Evolutionary conservation across 23 tunicate species (phyloP).

Genomic region (Diplosoma virens): DNA sequence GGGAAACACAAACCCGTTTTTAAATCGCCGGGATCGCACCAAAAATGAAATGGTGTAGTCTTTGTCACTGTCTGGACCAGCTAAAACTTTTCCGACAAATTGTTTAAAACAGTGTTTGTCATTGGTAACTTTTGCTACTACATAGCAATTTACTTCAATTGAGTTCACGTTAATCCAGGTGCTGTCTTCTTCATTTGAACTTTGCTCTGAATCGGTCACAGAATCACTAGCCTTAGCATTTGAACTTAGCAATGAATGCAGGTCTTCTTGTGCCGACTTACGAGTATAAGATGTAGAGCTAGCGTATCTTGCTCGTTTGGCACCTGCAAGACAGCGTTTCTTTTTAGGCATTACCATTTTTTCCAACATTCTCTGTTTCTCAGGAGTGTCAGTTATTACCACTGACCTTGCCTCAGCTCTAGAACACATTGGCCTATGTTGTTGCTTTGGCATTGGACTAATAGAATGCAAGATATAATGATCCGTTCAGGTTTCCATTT

Average conservation of each 20-base stretch:
- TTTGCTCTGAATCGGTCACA: background rate
- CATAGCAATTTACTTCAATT: background rate
- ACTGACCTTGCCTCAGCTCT: no score
- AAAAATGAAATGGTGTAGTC: background rate
- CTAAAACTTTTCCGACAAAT: slow-evolving; percentile 4
- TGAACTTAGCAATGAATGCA: slow-evolving; percentile 8
- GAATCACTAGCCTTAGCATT: slow-evolving; percentile 5
- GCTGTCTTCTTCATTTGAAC: slow-evolving; percentile 5
- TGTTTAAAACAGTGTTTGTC: slow-evolving; percentile 8
- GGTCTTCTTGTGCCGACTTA: background rate
- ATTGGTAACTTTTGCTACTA: slow-evolving; percentile 6
- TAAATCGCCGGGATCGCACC: slow-evolving; percentile 10
- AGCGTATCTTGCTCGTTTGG: no score
- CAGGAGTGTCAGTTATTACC: no score
- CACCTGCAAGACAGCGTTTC: no score
- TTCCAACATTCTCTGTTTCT: no score
- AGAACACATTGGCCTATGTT: no score
- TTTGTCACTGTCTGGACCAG: slow-evolving; percentile 2
- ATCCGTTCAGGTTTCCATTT: no score
- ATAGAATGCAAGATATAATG: no score
- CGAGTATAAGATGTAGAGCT: slow-evolving; percentile 4
- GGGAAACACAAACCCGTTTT: slow-evolving; percentile 18
- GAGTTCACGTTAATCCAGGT: background rate
- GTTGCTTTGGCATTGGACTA: no score
- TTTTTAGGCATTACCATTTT: no score